These are phyloP conservation scores for Metacarcinus magister DNA, from an alignment of 2,888 invertebrate genomes.

Conservation along the genomic window DNA sequence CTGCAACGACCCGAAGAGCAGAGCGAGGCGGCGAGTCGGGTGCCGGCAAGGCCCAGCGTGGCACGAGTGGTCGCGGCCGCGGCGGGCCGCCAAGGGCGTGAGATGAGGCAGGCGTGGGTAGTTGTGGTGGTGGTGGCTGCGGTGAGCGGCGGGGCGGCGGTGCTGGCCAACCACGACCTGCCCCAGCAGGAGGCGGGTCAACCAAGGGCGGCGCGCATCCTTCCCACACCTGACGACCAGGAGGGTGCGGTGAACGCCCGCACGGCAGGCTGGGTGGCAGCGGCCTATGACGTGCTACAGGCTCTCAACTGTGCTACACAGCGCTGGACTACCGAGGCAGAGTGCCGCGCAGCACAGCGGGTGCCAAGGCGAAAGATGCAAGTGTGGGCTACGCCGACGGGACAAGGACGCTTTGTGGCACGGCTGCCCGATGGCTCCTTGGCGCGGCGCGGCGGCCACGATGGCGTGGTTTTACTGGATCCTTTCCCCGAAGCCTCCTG, in stretches of 20 bases:
- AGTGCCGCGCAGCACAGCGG: conserved; percentile 81
- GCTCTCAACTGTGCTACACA: conserved; percentile 44
- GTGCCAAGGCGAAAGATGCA: conserved; percentile 55
- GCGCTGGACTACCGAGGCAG: conserved; percentile 69
- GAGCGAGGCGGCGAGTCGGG: conserved; percentile 9
- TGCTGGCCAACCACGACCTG: conserved; percentile 58
- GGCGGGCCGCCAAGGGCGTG: conserved; percentile 5
- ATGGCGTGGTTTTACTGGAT: conserved; percentile 85
- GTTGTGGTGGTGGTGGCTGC: conserved; percentile 61
- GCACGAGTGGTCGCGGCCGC: conserved; percentile 59
- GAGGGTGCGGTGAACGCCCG: conserved; percentile 63
- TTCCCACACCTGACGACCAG: neutral
- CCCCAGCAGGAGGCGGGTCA: conserved; percentile 12
- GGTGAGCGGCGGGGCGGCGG: conserved; percentile 46
- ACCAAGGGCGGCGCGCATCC: neutral
- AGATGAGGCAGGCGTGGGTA: conserved; percentile 56
- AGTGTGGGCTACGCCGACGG: conserved; percentile 73
- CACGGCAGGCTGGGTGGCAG: conserved; percentile 64
- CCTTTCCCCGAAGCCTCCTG: conserved; percentile 86
- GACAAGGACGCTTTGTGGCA: conserved; percentile 81
- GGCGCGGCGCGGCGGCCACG: conserved; percentile 84
- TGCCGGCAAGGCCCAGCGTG: conserved; percentile 38
- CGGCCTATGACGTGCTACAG: conserved; percentile 68
- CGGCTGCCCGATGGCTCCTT: conserved; percentile 85
- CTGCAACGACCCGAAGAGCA: neutral